Evolutionary conservation across 2,113 vertebrate species (phyloP).

Genomic region (Naja naja): DNA sequence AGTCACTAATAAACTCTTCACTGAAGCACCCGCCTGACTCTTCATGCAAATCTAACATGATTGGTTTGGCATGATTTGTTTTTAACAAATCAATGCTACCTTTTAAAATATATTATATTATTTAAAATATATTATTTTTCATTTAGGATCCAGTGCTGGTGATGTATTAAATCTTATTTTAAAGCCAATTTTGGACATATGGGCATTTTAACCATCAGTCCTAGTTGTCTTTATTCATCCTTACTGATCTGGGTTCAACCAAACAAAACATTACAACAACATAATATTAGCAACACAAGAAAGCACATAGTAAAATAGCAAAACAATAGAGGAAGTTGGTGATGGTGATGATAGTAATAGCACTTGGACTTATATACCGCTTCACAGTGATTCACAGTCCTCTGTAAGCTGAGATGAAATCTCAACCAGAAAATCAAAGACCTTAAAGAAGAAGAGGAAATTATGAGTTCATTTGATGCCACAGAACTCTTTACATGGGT

Average conservation of each 20-base stretch:
- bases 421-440: not conserved
- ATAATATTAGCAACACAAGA: not conserved
- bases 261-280: not conserved
- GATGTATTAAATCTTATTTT: constrained; percentile 36
- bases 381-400: too few species aligned
- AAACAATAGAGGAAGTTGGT: not conserved
- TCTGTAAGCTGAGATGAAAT: not conserved
- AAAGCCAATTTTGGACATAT: constrained; percentile 34
- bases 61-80: too few species aligned
- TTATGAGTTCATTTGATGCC: not conserved
- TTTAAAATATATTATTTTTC: constrained; percentile 8
- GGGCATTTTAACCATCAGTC: constrained; percentile 26
- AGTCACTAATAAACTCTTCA: too few species aligned
- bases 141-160: not conserved
- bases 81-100: too few species aligned
- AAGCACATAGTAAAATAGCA: not conserved
- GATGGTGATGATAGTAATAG: not conserved
- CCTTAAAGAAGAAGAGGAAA: not conserved
- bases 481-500: not conserved
- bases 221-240: not conserved
- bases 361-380: too few species aligned
- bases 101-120: too few species aligned
- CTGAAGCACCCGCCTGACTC: too few species aligned
- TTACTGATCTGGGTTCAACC: not conserved
- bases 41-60: too few species aligned